These are phyloP conservation scores for Siniperca obscura DNA, from an alignment of 2,797 vertebrate species.

Conservation along the genomic window DNA sequence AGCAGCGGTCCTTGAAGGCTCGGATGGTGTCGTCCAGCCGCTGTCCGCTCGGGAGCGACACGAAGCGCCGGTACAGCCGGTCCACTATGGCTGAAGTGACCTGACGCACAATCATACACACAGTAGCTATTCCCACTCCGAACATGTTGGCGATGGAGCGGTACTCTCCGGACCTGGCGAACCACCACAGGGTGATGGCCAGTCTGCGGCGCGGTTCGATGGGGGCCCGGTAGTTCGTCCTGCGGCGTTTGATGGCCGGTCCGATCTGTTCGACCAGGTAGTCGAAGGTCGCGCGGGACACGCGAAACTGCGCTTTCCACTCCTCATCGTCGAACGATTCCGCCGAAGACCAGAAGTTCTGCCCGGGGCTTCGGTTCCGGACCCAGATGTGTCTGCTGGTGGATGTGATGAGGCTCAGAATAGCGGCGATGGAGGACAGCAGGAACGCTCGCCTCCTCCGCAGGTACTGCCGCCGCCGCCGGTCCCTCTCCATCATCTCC, in stretches of 20 bases:
- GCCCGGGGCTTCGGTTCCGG: constrained; percentile 15
- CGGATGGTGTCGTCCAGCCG: constrained; percentile 50
- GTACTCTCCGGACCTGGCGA: constrained; percentile 57
- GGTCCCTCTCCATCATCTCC: constrained; percentile 48
- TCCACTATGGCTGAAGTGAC: constrained; percentile 54
- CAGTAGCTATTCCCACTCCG: constrained; percentile 52
- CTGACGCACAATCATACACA: constrained; percentile 58
- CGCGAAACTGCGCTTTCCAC: constrained; percentile 63
- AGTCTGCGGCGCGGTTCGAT: constrained; percentile 64
- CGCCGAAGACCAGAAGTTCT: constrained; percentile 53
- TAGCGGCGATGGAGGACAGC: constrained; percentile 54
- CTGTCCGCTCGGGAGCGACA: constrained; percentile 49
- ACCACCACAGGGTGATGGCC: constrained; percentile 69
- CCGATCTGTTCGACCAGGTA: constrained; percentile 42
- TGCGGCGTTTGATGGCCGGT: constrained; percentile 30
- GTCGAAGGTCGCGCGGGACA: constrained; percentile 46
- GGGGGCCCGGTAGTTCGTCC: constrained; percentile 53
- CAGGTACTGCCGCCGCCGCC: constrained; percentile 55
- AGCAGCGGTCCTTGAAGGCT: constrained; percentile 57
- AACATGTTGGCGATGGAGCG: constrained; percentile 60
- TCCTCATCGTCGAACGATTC: constrained; percentile 48
- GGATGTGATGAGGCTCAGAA: constrained; percentile 47
- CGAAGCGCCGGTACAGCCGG: constrained; percentile 41
- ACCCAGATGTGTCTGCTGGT: constrained; percentile 52
- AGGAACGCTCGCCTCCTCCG: constrained; percentile 58